Evolutionary conservation across 1,140 invertebrate species (phyloP), one percentile per base, ranked within the genome.

Genomic region (Drosophila cardini): DNA sequence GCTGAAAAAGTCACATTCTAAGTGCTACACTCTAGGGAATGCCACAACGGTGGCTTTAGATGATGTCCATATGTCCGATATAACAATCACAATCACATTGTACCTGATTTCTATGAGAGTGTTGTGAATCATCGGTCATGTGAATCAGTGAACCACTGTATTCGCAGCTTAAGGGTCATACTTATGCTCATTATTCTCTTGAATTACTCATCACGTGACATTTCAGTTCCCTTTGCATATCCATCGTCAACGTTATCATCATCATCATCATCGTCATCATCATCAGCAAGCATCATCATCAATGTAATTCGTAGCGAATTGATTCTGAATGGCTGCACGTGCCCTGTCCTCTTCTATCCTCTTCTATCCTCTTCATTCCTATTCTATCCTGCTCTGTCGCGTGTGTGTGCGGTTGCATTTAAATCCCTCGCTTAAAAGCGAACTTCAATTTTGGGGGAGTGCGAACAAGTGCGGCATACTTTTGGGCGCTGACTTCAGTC

Each of bases 291-390:
- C 48, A 26, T 26, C 52, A 8, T 62, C 32, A 26, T 48, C 13
- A 52, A 43, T 48, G 72, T 74, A 78, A 81, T 76, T 55, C 73
- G 70, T 57, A 75, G 70, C 90, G 84, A 91, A 91, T 91, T 78
- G 90, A 91, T 91, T 91, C 68, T 58, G 78, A 89, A 90, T 85
- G 79, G 72, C 10, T 55, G 72, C 90, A 91, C 90, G 90, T 91
- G 90, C 61, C 38, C 38, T 40, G 38, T 2, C 43, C 63, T 58
- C 64, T 83, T 26, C 21, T 26, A 26, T 26, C 21, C 21, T 3
- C 21, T 21, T 21, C 21, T 21, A 1, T 3, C 21, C 21, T 26
- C 21, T 26, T 26, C 21, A 4, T 5, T 26, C 21, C 21, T 26
- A 0, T 26, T 1, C 21, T 26, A 0, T 2, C 2, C 21, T 26